phyloP scores from a whole-genome alignment of 2,888 invertebrate species.

The Troides aeacus region DNA sequence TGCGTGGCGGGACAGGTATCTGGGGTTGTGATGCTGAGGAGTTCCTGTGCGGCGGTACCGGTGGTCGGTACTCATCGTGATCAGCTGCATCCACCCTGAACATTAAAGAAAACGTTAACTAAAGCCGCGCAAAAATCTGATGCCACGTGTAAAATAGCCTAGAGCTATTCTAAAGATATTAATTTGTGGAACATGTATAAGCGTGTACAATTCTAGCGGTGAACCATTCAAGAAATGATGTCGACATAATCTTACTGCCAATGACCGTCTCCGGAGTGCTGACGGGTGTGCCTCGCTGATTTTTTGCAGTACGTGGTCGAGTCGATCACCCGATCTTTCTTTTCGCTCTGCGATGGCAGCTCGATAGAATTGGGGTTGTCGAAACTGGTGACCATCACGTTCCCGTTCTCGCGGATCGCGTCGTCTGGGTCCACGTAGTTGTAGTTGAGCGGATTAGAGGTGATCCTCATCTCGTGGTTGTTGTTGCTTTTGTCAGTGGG shows the following conservation, averaged over 20 bases:
- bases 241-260: constrained; percentile 73
- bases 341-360: constrained; percentile 78
- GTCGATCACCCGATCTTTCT: constrained; percentile 74
- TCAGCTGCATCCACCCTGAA: constrained; percentile 68
- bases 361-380: constrained; percentile 88
- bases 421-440: constrained; percentile 85
- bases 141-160: constrained; percentile 8
- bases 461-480: constrained; percentile 85
- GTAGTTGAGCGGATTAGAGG: constrained; percentile 86
- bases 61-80: constrained; percentile 87
- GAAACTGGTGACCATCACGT: constrained; percentile 83
- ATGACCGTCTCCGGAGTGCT: constrained; percentile 67
- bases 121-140: not conserved
- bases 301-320: constrained; percentile 87
- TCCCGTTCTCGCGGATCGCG: constrained; percentile 75
- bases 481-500: constrained; percentile 58
- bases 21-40: constrained; percentile 76
- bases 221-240: constrained; percentile 40
- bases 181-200: constrained; percentile 29
- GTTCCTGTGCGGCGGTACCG: constrained; percentile 93
- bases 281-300: constrained; percentile 60
- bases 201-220: constrained; percentile 30
- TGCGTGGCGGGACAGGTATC: constrained; percentile 63
- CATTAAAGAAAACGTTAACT: constrained; percentile 41
- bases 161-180: constrained; percentile 16